Conservation (phyloP, 2,888 invertebrate genomes). For the Macropis europaea region DNA sequence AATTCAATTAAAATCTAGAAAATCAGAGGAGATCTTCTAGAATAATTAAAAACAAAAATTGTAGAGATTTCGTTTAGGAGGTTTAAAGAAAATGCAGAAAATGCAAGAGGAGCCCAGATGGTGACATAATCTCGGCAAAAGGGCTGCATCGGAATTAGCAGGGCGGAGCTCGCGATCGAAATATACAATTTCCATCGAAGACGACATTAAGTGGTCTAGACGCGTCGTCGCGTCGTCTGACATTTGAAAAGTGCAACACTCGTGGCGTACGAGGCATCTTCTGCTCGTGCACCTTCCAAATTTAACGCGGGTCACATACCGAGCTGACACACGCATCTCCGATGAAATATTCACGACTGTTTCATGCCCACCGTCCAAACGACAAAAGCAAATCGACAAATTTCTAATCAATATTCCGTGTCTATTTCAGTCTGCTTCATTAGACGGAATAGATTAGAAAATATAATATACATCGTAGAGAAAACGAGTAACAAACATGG, state of each 20-base stretch:
- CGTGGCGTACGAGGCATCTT: neutral
- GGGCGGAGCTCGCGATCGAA: neutral
- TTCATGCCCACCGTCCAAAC: slow-evolving; percentile 7
- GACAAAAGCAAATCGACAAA: neutral
- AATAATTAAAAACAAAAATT: no score
- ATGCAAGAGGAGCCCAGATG: no score
- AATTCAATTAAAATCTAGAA: no score
- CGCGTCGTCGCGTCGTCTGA: slow-evolving; percentile 23
- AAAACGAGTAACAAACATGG: neutral
- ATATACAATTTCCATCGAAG: slow-evolving; percentile 18
- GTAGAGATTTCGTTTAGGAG: no score
- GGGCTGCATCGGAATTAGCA: neutral
- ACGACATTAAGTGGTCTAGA: slow-evolving; percentile 11
- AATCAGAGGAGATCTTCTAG: no score
- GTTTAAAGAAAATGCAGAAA: no score
- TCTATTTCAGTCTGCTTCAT: no score
- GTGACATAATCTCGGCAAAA: no score
- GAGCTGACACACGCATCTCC: slow-evolving; percentile 44
- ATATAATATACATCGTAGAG: neutral
- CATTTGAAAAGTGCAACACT: slow-evolving; percentile 57
- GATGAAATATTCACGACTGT: slow-evolving; percentile 40
- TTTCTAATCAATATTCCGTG: neutral
- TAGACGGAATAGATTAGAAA: no score
- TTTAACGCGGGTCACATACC: slow-evolving; percentile 55
- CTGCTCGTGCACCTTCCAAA: slow-evolving; percentile 47